phyloP scores from a whole-genome alignment of 2,113 vertebrate species.

The Steatornis caripensis region DNA sequence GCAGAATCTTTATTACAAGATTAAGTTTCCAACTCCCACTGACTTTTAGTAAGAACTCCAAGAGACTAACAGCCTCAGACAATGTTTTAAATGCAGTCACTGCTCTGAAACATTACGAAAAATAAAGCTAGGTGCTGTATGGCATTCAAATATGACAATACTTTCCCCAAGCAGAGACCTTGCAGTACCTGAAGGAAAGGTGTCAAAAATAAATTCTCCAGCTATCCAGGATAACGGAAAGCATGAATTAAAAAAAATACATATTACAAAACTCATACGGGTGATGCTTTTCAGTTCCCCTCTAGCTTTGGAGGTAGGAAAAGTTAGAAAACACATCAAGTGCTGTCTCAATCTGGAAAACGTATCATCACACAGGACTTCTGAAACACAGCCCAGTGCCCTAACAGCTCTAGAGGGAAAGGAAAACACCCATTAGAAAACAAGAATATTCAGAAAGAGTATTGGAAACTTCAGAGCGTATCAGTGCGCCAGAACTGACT shows the following conservation, averaged over 20 bases:
- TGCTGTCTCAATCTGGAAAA: not conserved
- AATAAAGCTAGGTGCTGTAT: not conserved
- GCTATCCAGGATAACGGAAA: not conserved
- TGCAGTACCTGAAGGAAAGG: not conserved
- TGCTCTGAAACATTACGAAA: not conserved
- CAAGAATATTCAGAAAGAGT: not conserved
- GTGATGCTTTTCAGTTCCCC: not conserved
- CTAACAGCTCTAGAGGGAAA: not conserved
- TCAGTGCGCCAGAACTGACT: not conserved
- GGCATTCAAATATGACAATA: not conserved
- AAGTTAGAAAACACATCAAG: not conserved
- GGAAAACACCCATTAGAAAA: not conserved
- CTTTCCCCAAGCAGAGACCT: not conserved
- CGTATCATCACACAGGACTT: not conserved
- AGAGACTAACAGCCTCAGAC: not conserved
- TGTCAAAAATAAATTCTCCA: not conserved
- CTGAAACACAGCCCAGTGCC: not conserved
- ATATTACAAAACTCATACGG: not conserved
- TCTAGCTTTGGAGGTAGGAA: not conserved
- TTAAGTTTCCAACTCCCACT: not conserved
- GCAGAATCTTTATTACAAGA: not conserved
- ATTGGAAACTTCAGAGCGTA: not conserved
- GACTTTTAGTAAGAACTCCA: not conserved
- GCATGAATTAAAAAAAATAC: not conserved
- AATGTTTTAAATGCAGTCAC: not conserved